Evolutionary conservation across 92 coral and sea anemone genomes (phyloP), one percentile per base, ranked within the genome.

Genomic region (Epizoanthus scotinus): DNA sequence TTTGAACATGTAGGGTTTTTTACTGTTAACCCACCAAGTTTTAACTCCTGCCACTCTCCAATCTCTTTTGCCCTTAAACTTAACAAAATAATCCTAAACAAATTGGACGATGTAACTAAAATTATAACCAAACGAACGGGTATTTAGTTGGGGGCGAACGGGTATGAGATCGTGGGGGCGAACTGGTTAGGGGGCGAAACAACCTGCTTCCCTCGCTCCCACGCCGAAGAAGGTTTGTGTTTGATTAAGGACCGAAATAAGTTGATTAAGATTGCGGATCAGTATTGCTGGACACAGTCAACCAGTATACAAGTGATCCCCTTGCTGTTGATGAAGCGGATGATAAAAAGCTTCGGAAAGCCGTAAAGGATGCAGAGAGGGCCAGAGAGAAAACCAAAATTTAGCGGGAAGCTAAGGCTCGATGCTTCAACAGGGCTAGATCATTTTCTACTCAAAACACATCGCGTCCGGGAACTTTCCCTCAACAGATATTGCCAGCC

Each of bases 191-290:
- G n/a, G n/a, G n/a, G n/a, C n/a, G n/a, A n/a, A n/a, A n/a, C n/a
- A n/a, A n/a, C n/a, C n/a, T n/a, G n/a, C n/a, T n/a, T n/a, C n/a
- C n/a, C n/a, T n/a, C n/a, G n/a, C n/a, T n/a, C n/a, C n/a, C n/a
- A n/a, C n/a, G 49, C 79, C 0, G 84, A 79, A 26, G 64, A 70
- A 82, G 79, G 85, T 82, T 70, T 82, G 85, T 38, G 26, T 9
- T 54, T 82, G 14, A 70, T 70, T 40, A 49, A 20, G 0, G 59
- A 70, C 12, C 69, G 62, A 5, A 82, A 82, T 70, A 70, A 63
- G 25, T 67, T 82, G 8, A 31, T 56, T 19, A 82, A 55, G 47
- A 82, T 70, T 3, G 62, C 85, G 0, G 70, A 82, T n/a, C 38
- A 27, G 5, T 44, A 70, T 19, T 47, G 85, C 0, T 82, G 79